Conservation (phyloP, 1,140 invertebrate genomes). For the Camponotus vicinus region DNA sequence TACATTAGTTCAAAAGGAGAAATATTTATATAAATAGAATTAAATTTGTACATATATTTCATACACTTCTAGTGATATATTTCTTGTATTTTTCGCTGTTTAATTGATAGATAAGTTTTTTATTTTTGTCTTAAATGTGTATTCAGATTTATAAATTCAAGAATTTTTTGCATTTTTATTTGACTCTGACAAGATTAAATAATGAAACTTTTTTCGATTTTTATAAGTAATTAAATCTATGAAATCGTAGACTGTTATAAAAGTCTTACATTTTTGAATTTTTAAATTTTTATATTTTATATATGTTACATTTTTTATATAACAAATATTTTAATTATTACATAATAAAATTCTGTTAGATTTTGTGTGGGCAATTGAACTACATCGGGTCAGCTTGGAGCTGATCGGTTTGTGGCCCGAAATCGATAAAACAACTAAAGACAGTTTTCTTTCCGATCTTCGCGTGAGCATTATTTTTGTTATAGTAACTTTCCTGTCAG, state of each 20-base stretch:
- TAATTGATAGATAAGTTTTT: background rate
- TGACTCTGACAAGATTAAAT: background rate
- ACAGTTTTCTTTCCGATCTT: background rate
- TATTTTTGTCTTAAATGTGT: background rate
- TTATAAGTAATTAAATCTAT: background rate
- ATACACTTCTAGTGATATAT: background rate
- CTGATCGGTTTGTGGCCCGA: conserved; percentile 33
- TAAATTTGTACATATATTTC: background rate
- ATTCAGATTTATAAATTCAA: background rate
- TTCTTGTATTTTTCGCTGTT: too few species aligned
- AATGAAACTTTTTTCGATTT: background rate
- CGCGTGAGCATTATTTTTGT: background rate
- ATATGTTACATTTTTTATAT: background rate
- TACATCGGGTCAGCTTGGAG: conserved; percentile 34
- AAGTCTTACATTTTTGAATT: background rate
- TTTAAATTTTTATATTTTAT: background rate
- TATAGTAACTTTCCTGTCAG: conserved; percentile 1
- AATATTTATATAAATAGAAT: background rate
- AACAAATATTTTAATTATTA: conserved; percentile 9
- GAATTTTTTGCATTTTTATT: background rate
- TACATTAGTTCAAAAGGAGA: background rate
- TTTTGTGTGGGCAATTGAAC: conserved; percentile 51
- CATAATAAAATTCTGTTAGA: conserved; percentile 19
- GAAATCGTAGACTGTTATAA: background rate
- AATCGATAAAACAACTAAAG: background rate